Conservation (phyloP, 2,797 vertebrate species). For the Carapus acus region DNA sequence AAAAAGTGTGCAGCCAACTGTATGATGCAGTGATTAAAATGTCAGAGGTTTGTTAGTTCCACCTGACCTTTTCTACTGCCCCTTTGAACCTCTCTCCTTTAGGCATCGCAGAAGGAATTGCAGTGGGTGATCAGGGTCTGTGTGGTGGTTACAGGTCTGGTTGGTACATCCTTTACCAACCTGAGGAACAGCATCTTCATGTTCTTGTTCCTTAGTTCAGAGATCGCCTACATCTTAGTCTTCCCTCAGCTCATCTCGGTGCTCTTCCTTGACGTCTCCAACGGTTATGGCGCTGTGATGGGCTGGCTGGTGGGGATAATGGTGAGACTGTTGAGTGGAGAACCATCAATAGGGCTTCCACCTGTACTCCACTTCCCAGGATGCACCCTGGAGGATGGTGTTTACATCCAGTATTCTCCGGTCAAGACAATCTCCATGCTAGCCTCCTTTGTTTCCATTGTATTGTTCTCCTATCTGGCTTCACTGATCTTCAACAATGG, state of each 20-base stretch:
- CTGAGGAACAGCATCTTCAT: conserved; percentile 48
- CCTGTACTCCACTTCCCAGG: conserved; percentile 58
- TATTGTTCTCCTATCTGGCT: conserved; percentile 19
- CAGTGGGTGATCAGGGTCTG: conserved; percentile 60
- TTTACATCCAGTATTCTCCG: conserved; percentile 62
- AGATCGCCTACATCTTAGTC: conserved; percentile 67
- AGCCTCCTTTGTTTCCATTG: conserved; percentile 39
- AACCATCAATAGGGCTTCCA: conserved; percentile 39
- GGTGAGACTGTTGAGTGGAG: conserved; percentile 30
- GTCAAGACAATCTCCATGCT: conserved; percentile 68
- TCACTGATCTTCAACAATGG: conserved; percentile 33
- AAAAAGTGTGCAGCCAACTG: too few species aligned
- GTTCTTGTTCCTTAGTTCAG: conserved; percentile 67
- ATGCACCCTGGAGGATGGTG: conserved; percentile 43
- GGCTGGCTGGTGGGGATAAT: conserved; percentile 1
- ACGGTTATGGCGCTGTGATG: conserved; percentile 50
- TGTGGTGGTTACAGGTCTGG: conserved; percentile 56
- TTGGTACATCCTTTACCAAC: conserved; percentile 58
- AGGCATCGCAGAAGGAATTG: conserved; percentile 68
- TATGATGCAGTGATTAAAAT: too few species aligned
- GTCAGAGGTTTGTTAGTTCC: too few species aligned
- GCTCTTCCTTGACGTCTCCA: conserved; percentile 59
- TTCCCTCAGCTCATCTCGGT: conserved; percentile 71
- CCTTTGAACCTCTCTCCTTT: too few species aligned
- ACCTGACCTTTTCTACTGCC: not conserved